A percentile compares a stretch with the other conserved stretches of the same genome.
Evolutionary conservation across 2,888 invertebrate genomes (phyloP).

Genomic region (Odontocerum albicorne): DNA sequence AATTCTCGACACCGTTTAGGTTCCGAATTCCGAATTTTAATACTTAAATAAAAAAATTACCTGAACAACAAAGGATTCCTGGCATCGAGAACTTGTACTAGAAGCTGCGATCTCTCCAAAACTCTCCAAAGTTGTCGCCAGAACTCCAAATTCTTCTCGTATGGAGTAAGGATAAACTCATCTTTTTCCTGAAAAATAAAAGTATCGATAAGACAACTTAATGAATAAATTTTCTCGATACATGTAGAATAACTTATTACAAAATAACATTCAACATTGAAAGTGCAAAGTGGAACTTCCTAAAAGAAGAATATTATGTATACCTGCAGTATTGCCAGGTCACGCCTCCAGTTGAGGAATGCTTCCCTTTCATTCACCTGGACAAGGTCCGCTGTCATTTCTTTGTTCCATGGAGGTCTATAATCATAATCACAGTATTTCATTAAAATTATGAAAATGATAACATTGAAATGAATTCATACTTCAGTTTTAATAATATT

Average conservation of each 20-base stretch:
- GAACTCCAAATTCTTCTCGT: constrained; percentile 96
- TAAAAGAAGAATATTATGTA: too few species aligned
- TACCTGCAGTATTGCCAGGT: constrained; percentile 71
- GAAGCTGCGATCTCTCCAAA: constrained; percentile 91
- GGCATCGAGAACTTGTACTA: constrained; percentile 95
- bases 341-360: constrained; percentile 90
- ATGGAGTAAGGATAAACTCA: constrained; percentile 87
- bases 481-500: too few species aligned
- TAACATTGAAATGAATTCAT: too few species aligned
- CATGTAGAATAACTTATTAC: too few species aligned
- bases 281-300: too few species aligned
- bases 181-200: constrained; percentile 66
- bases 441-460: too few species aligned
- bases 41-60: constrained; percentile 41
- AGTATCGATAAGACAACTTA: too few species aligned
- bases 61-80: constrained; percentile 90
- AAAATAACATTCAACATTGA: too few species aligned
- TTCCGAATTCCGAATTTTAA: too few species aligned
- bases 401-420: constrained; percentile 79
- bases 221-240: too few species aligned
- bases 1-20: too few species aligned
- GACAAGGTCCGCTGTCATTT: constrained; percentile 79
- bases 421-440: too few species aligned
- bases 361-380: constrained; percentile 75
- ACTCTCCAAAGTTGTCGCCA: constrained; percentile 99